Evolutionary conservation across 2,888 invertebrate species (phyloP), one percentile per base, ranked within the genome.

Genomic region (Melitaea athalia): DNA sequence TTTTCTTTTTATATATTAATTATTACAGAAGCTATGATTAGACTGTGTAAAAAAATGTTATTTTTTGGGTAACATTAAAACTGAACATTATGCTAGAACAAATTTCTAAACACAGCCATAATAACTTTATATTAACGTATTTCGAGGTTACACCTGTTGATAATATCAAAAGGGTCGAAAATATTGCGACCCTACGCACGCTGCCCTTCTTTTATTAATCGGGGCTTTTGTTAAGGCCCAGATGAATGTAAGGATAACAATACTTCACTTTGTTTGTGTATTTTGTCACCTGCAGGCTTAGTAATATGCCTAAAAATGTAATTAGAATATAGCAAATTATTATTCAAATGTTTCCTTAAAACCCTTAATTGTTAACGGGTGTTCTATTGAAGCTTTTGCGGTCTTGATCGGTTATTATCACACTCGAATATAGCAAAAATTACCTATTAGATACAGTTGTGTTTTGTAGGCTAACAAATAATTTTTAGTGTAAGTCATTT

Each of bases 121-220:
- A 5, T 17, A 11, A n/a, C 49, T 38, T 50, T 43, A 43, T 24
- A 63, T 59, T 47, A 55, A 15, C 14, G 49, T 42, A 31, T 62
- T 43, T 12, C 15, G 49, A 8, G 60, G 53, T 14, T 62, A 31
- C 67, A 67, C 67, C 67, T 67, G 67, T 67, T 67, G 67, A 63
- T 67, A 67, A 67, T 67, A 61, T 59, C 59, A 59, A 59, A 38
- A 38, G 63, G 50, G 52, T 43, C 63, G 63, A 17, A 67, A 67
- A 63, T 67, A 63, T 59, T 63, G 67, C 59, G 52, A 67, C 63
- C 67, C 43, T 45, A 47, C 52, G 45, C 33, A 50, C 53, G 38
- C 63, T 52, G 42, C 59, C 49, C 50, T 43, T 67, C 59, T 59
- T 67, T 67, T 67, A 63, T 63, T 67, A 67, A 67, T 67, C 63